A percentile compares a stretch with the other conserved stretches of the same genome.
These are phyloP conservation scores for Andrena hattorfiana DNA, from an alignment of 2,888 invertebrate species.

Conservation along the genomic window DNA sequence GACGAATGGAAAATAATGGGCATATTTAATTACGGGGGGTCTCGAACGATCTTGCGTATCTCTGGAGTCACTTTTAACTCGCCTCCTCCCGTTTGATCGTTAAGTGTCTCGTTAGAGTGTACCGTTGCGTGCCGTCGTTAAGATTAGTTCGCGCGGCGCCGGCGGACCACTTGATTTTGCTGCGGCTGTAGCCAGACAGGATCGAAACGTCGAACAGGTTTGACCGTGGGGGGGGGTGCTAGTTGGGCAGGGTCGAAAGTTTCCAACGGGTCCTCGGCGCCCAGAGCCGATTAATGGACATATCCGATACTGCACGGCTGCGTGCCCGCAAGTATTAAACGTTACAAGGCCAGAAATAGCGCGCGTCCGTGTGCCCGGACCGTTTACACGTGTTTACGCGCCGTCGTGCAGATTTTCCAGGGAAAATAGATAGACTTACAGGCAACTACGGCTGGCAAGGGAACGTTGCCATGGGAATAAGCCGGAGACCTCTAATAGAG, in stretches of 20 bases:
- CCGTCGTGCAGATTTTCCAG: conserved; percentile 56
- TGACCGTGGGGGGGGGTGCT: background rate
- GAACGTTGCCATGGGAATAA: conserved; percentile 79
- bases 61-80: too few relatives aligned
- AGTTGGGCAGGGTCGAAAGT: conserved; percentile 52
- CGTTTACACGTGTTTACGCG: conserved; percentile 57
- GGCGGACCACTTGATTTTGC: background rate
- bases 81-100: too few relatives aligned
- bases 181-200: background rate
- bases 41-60: too few relatives aligned
- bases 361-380: conserved; percentile 7
- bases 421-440: conserved; percentile 63
- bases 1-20: too few relatives aligned
- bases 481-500: conserved; percentile 78
- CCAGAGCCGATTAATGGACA: conserved; percentile 69
- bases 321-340: conserved; percentile 64
- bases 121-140: background rate
- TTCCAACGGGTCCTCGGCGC: conserved; percentile 48
- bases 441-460: conserved; percentile 46
- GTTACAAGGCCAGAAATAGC: conserved; percentile 59
- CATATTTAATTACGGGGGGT: too few relatives aligned
- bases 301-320: conserved; percentile 69
- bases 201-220: conserved; percentile 1
- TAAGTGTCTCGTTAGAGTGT: too few relatives aligned
- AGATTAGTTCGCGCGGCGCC: background rate